These are phyloP conservation scores for Plebejus anna DNA, from an alignment of 2,888 invertebrate genomes.

Conservation along the genomic window DNA sequence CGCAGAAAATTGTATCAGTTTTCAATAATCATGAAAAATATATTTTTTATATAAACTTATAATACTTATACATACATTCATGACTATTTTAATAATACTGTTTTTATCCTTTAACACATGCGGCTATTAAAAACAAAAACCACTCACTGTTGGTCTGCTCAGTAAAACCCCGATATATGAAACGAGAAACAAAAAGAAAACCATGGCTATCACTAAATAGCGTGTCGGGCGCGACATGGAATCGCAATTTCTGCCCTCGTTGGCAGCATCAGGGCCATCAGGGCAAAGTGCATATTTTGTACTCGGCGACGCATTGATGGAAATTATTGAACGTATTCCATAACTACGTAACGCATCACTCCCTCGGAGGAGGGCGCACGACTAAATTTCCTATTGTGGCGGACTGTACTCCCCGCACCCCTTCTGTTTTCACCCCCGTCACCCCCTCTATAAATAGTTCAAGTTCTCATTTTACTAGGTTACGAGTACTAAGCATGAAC, in stretches of 20 bases:
- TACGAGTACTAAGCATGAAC: constrained; percentile 12
- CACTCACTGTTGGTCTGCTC: constrained; percentile 39
- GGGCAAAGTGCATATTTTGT: constrained; percentile 6
- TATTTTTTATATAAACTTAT: neutral
- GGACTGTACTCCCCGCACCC: constrained; percentile 33
- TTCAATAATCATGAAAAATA: neutral
- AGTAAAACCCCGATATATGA: constrained; percentile 51
- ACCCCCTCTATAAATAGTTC: constrained; percentile 29
- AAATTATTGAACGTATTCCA: constrained; percentile 38
- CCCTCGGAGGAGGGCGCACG: constrained; percentile 44
- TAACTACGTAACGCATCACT: constrained; percentile 40
- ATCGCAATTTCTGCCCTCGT: constrained; percentile 43
- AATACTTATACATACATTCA: neutral
- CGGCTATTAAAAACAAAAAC: constrained; percentile 25
- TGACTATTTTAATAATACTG: neutral
- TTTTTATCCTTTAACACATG: constrained; percentile 29
- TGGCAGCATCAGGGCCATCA: neutral
- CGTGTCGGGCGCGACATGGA: constrained; percentile 50
- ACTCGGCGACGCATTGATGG: constrained; percentile 21
- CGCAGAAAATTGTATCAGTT: neutral
- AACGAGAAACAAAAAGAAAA: constrained; percentile 53
- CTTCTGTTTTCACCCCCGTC: constrained; percentile 30
- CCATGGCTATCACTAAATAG: constrained; percentile 52
- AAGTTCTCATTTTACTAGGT: constrained; percentile 18
- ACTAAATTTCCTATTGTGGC: constrained; percentile 44